phyloP scores from a whole-genome alignment of 2,888 invertebrate genomes.

The Caenorhabditis panamensis region DNA sequence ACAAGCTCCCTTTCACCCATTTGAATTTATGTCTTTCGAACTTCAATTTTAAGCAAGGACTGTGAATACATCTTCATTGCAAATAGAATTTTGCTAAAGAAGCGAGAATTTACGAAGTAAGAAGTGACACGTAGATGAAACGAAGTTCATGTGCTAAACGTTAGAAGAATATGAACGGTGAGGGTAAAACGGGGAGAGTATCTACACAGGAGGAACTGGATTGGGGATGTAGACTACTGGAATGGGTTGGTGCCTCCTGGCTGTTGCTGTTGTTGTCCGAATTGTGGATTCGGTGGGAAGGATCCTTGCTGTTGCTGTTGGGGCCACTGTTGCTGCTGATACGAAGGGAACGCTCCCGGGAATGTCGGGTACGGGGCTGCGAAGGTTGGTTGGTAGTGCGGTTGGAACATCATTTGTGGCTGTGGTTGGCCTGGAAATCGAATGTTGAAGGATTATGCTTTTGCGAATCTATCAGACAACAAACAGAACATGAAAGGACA shows the following conservation, averaged over 20 bases:
- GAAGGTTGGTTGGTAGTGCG: slow-evolving; percentile 67
- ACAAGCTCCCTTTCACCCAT: neutral
- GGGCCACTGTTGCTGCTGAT: slow-evolving; percentile 57
- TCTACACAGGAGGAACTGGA: slow-evolving; percentile 2
- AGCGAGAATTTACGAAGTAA: slow-evolving; percentile 17
- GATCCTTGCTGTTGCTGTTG: slow-evolving; percentile 55
- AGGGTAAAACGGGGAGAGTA: neutral
- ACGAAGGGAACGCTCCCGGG: slow-evolving; percentile 70
- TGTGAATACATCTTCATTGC: slow-evolving; percentile 1
- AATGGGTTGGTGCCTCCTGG: slow-evolving; percentile 54
- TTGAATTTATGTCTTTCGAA: neutral
- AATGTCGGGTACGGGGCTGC: slow-evolving; percentile 73
- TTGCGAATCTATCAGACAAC: neutral
- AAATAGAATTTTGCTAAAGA: neutral
- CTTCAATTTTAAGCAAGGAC: no score
- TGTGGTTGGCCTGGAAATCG: slow-evolving; percentile 67
- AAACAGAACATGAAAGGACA: neutral
- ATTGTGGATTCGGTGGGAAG: slow-evolving; percentile 64
- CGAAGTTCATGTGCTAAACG: neutral
- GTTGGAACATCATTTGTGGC: slow-evolving; percentile 67
- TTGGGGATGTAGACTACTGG: no score
- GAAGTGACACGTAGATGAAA: slow-evolving; percentile 36
- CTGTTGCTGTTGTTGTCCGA: slow-evolving; percentile 47
- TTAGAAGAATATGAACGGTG: no score
- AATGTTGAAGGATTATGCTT: neutral